phyloP scores from a whole-genome alignment of 2,113 vertebrate genomes.

The Labrus mixtus region DNA sequence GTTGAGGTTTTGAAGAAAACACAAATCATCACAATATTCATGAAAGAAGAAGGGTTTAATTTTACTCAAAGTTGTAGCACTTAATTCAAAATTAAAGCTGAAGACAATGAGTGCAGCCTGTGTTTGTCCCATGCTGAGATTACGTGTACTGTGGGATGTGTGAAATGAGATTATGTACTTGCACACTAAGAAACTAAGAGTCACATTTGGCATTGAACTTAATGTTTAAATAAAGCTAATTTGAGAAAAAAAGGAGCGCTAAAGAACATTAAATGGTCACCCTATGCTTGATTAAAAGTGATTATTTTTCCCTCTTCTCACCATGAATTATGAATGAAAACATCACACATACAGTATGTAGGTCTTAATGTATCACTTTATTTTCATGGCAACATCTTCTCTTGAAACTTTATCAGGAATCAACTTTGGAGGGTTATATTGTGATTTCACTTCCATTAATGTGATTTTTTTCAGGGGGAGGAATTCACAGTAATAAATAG shows the following conservation, averaged over 20 bases:
- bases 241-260: neutral
- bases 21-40: neutral
- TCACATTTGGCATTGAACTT: constrained; percentile 24
- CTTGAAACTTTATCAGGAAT: too few species aligned
- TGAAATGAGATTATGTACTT: constrained; percentile 39
- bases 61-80: neutral
- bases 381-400: too few species aligned
- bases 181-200: constrained; percentile 28
- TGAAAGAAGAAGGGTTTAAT: neutral
- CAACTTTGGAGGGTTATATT: too few species aligned
- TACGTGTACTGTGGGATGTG: constrained; percentile 33
- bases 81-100: constrained; percentile 5
- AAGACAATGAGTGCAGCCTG: constrained; percentile 3
- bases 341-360: neutral
- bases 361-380: too few species aligned
- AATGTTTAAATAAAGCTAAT: constrained; percentile 21
- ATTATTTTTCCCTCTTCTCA: neutral
- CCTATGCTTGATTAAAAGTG: neutral
- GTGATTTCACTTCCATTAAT: too few species aligned
- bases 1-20: too few species aligned
- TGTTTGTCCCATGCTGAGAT: constrained; percentile 20
- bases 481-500: too few species aligned
- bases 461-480: too few species aligned
- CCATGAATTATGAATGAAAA: neutral
- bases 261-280: constrained; percentile 16